Evolutionary conservation across 2,888 invertebrate genomes (phyloP), one percentile per base, ranked within the genome.

Genomic region (Galerucella nymphaeae): DNA sequence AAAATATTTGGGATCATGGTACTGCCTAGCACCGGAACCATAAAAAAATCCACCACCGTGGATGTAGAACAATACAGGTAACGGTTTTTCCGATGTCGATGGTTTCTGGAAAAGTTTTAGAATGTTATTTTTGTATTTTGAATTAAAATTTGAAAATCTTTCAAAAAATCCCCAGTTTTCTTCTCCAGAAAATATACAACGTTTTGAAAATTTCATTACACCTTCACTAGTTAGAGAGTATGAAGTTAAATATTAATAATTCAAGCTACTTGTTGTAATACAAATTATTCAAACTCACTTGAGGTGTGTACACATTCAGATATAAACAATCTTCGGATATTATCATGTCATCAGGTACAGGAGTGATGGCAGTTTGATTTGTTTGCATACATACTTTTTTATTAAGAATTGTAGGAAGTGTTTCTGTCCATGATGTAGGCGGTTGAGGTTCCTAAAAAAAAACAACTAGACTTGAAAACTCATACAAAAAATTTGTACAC

Each of bases 1-100:
- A 13, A 80, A 75, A 74, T 75, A 81, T 71, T 81, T 77, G 9
- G 82, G 82, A 16, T 80, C 80, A 64, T 79, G 80, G 45, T 76
- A 75, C 50, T 78, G 72, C 42, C 76, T 73, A 58, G 76, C 79
- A 11, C 75, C 76, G 38, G 78, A 78, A 11, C 80, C 80, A 45
- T 75, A 73, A 23, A 71, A 77, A 62, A 80, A 83, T 16, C 80
- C 82, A 10, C 83, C 84, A 5, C 83, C 84, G 58, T 82, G 80
- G 23, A 83, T 79, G 75, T 78, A 83, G n/a, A 84, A 78, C 76
- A 84, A 78, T 5, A 84, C 83, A 38, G 83, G 81, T 61, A 78
- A 55, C 14, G 55, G 38, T 14, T 66, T 41, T 11, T 57, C 61
- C 2, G 20, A 16, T 20, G 57, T 41, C 10, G 62, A 66, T 16